A percentile compares a stretch with the other conserved stretches of the same genome.
These are phyloP conservation scores for Parotia lawesii DNA, from an alignment of 2,113 vertebrate genomes.

Conservation along the genomic window DNA sequence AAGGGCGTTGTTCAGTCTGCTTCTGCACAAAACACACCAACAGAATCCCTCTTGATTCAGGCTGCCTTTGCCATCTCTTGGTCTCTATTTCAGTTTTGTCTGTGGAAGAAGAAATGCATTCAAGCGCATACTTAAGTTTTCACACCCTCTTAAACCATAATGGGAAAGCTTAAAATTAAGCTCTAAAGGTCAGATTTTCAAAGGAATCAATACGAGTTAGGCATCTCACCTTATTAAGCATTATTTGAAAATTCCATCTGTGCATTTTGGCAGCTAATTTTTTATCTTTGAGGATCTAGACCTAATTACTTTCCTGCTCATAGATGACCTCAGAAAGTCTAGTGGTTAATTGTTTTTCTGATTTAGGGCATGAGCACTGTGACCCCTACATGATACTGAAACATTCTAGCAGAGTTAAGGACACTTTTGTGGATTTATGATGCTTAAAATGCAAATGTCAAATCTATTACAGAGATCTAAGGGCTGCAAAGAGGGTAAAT, in stretches of 20 bases:
- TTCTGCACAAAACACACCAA: not conserved
- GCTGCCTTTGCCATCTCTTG: not conserved
- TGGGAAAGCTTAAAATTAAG: constrained; percentile 37
- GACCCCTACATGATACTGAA: constrained; percentile 16
- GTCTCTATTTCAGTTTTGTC: not conserved
- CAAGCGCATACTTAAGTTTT: not conserved
- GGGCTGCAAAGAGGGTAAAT: not conserved
- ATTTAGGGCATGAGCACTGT: not conserved
- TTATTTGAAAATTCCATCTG: constrained; percentile 43
- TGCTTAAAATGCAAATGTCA: constrained; percentile 32
- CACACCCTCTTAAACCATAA: constrained; percentile 9
- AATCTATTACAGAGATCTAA: not conserved
- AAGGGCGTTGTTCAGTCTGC: not conserved
- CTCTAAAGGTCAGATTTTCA: constrained; percentile 42
- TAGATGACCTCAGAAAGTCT: constrained; percentile 3
- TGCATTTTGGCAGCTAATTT: constrained; percentile 36
- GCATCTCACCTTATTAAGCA: constrained; percentile 30
- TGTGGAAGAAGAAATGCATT: not conserved
- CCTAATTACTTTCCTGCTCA: constrained; percentile 36
- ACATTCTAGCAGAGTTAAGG: constrained; percentile 7
- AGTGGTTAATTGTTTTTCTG: constrained; percentile 52
- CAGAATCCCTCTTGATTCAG: not conserved
- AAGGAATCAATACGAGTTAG: not conserved
- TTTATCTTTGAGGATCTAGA: constrained; percentile 22
- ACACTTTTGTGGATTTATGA: constrained; percentile 21